Conservation (phyloP, 2,113 vertebrate species). For the Probosciger aterrimus region DNA sequence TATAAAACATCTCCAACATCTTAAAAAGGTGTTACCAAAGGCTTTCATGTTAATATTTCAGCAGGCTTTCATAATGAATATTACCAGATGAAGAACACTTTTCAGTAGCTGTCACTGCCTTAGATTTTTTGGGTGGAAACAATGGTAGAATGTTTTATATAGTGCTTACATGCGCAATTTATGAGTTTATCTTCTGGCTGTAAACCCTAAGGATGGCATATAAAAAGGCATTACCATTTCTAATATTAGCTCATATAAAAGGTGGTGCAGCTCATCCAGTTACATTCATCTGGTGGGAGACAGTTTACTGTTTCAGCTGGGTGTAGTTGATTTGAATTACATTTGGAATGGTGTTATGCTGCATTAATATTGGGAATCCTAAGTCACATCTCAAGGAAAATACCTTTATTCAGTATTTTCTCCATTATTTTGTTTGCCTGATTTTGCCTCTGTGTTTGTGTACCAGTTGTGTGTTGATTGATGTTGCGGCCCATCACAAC, state of each 20-base stretch:
- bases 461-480: not conserved
- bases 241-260: not conserved
- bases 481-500: not conserved
- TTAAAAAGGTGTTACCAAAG: not conserved
- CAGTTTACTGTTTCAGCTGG: not conserved
- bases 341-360: not conserved
- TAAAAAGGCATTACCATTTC: not conserved
- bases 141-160: not conserved
- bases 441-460: not conserved
- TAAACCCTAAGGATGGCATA: not conserved
- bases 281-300: not conserved
- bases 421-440: not conserved
- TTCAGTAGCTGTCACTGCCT: not conserved
- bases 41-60: not conserved
- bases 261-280: not conserved
- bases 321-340: not conserved
- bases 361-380: not conserved
- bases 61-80: not conserved
- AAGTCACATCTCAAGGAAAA: not conserved
- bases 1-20: not conserved
- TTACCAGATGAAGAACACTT: not conserved
- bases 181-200: not conserved
- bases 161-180: not conserved
- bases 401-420: not conserved
- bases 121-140: not conserved